phyloP scores from a whole-genome alignment of 2,888 invertebrate genomes.

The Microchrysa polita region DNA sequence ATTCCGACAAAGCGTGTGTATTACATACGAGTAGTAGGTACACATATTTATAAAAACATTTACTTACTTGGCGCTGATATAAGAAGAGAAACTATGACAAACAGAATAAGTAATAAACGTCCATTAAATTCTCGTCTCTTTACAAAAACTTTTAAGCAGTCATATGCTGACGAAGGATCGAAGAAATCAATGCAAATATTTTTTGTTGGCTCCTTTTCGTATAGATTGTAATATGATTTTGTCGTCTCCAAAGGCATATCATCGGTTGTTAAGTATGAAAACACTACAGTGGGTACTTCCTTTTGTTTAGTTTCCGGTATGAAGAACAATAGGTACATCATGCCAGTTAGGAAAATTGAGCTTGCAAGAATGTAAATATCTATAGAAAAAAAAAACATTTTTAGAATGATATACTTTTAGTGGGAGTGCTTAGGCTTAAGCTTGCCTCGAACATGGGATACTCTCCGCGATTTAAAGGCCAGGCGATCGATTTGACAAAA shows the following conservation, averaged over 20 bases:
- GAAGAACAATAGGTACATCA: slow-evolving; percentile 60
- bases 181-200: slow-evolving; percentile 59
- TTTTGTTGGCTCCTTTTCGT: slow-evolving; percentile 42
- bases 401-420: too few species aligned
- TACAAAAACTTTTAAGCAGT: slow-evolving; percentile 59
- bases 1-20: too few species aligned
- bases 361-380: slow-evolving; percentile 61
- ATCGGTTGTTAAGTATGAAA: slow-evolving; percentile 37
- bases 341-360: slow-evolving; percentile 59
- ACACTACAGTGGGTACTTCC: not conserved
- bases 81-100: slow-evolving; percentile 51
- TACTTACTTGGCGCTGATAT: slow-evolving; percentile 26
- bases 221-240: slow-evolving; percentile 8
- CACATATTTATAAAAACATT: not conserved
- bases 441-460: too few species aligned
- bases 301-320: slow-evolving; percentile 57
- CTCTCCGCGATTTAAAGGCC: too few species aligned
- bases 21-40: too few species aligned
- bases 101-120: slow-evolving; percentile 57
- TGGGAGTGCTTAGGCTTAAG: too few species aligned
- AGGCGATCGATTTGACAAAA: too few species aligned
- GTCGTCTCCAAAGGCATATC: slow-evolving; percentile 38
- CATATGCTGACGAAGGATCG: slow-evolving; percentile 61
- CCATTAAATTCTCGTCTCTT: slow-evolving; percentile 60
- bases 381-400: slow-evolving; percentile 52